Evolutionary conservation across 2,113 vertebrate species (phyloP), one percentile per base, ranked within the genome.

Genomic region (Pomatostomus ruficeps): DNA sequence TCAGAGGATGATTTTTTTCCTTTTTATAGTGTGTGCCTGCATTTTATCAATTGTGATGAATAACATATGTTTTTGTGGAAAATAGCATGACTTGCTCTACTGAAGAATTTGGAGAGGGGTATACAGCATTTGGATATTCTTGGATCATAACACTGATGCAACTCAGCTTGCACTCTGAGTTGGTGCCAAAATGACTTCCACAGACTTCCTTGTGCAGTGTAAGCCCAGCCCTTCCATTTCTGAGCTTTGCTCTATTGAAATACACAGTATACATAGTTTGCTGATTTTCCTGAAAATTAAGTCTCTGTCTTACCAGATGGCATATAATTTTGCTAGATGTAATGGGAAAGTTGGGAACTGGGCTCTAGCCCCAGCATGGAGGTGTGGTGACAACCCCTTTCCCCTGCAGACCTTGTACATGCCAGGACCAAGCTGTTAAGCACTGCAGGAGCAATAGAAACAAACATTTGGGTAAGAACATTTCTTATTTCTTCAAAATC

Each of bases 321-420:
- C 10, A 6, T 26, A 38, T 35, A 2, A 43, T 19, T 76, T 88
- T 78, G 4, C 11, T 74, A 33, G 29, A 54, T 58, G 24, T 54
- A 17, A 54, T 26, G 66, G 66, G 33, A 67, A 67, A 62, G 14
- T 13, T 59, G 8, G n/a, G 12, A 86, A 65, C 6, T 16, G 14
- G 18, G 24, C 38, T 9, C 35, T 3, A 63, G 4, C 7, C 49
- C 8, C 23, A 23, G 5, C 22, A 23, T 14, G 29, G 21, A 24
- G 24, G 20, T 42, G 19, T 26, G 12, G 12, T 21, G 15, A 21
- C 1, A 10, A 7, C 7, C 31, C 6, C 24, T 55, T 72, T 83
- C 8, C 12, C 16, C n/a, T 58, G 29, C 25, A 78, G 14, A 12
- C 22, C 5, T 46, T 38, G 16, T 3, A 13, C 0, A 0, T 42